Evolutionary conservation across 2,113 vertebrate species (phyloP), one percentile per base, ranked within the genome.

Genomic region (Polypterus senegalus): DNA sequence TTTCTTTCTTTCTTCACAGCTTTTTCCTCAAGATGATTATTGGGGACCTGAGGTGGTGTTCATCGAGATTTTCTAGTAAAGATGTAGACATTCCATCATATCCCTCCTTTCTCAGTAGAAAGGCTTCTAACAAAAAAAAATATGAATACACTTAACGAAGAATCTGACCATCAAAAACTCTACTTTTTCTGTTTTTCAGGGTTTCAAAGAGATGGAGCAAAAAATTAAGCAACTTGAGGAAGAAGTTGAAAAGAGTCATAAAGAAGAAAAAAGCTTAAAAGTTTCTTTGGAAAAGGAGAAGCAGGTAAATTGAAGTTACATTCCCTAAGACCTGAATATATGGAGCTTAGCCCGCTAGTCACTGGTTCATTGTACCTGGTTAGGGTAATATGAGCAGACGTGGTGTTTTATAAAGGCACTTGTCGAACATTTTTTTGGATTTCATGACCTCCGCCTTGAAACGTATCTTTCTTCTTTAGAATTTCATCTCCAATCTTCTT

Each of bases 281-380:
- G 70, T 8, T 0, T 70, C 60, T 5, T 70, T 82, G 55, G 62
- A 66, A 0, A 67, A 73, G 56, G 78, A 73, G 27, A 59, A 51
- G 46, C 73, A 77, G 79, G 85, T 86, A 46, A 61, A 1, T 56
- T 27, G 27, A n/a, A n/a, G n/a, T n/a, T n/a, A n/a, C 27, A 27
- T 27, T 27, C 27, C 27, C 27, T 27, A 27, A 27, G 27, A 27
- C 27, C 27, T 27, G 27, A 27, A 27, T 27, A 27, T 27, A 27
- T 27, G 27, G 27, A 27, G 27, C 27, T 27, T 27, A 27, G 27
- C 27, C 27, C 27, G 2, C 27, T 27, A 27, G 27, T 27, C 27
- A 27, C 27, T 27, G 27, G 27, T 27, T 27, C 27, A 27, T 27
- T 27, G 27, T 27, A 1, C 27, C 27, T 27, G 27, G 27, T 27